phyloP scores from a whole-genome alignment of 1,140 invertebrate species.

The Drosophila sucinea region DNA sequence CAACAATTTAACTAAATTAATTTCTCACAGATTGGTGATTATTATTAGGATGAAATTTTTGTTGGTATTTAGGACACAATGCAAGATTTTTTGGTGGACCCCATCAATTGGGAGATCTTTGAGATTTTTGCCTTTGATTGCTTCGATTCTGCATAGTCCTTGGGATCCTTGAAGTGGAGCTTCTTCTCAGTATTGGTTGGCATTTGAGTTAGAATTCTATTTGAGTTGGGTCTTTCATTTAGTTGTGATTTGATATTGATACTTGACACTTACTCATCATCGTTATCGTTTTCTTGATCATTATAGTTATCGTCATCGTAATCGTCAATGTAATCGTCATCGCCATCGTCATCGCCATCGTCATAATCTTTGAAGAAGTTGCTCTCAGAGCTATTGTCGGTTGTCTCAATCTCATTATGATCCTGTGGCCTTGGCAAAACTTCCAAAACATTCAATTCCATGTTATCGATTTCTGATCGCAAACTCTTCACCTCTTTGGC shows the following conservation, averaged over 20 bases:
- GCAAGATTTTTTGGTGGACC: background rate
- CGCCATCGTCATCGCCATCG: background rate
- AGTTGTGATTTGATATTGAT: background rate
- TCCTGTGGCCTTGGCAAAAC: background rate
- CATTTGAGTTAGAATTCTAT: background rate
- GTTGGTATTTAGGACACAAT: background rate
- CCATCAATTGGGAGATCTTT: background rate
- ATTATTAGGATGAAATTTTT: background rate
- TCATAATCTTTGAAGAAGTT: too few species aligned
- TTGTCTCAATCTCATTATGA: background rate
- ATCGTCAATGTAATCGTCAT: background rate
- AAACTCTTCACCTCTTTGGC: background rate
- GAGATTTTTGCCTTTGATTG: background rate
- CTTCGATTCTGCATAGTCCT: background rate
- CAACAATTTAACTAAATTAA: background rate
- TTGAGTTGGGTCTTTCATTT: background rate
- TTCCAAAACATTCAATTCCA: background rate
- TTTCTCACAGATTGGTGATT: constrained; percentile 7
- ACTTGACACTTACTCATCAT: background rate
- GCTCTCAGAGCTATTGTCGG: too few species aligned
- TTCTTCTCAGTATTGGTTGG: background rate
- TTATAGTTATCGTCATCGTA: background rate
- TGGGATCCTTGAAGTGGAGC: too few species aligned
- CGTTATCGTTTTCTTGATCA: background rate
- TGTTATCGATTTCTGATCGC: background rate